These are phyloP conservation scores for Dicranocentrus wangi DNA, from an alignment of 2,888 invertebrate species.

Conservation along the genomic window DNA sequence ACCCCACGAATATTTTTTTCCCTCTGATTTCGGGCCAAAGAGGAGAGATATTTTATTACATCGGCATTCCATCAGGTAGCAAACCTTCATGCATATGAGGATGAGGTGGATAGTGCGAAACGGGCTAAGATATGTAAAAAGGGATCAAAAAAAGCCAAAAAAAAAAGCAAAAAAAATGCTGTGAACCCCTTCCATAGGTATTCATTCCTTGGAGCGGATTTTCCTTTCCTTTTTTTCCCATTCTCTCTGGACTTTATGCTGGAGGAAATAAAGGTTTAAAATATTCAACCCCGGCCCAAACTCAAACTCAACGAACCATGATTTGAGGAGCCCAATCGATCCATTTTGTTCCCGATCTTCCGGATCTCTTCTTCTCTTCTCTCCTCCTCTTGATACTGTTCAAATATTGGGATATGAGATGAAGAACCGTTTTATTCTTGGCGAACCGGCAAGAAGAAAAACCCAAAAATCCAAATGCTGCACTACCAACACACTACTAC, in stretches of 20 bases:
- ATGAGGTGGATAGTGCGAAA: too few species aligned
- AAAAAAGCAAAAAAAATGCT: too few species aligned
- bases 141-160: neutral
- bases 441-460: too few species aligned
- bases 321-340: conserved; percentile 57
- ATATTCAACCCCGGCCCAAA: conserved; percentile 55
- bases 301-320: conserved; percentile 54
- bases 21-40: too few species aligned
- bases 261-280: conserved; percentile 56
- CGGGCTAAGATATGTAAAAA: too few species aligned
- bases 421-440: conserved; percentile 5
- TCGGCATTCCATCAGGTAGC: conserved; percentile 51
- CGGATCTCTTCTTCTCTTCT: too few species aligned
- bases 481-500: too few species aligned
- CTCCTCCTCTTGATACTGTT: conserved; percentile 57
- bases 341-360: conserved; percentile 48
- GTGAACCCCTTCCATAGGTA: too few species aligned
- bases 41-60: conserved; percentile 33
- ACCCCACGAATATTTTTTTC: too few species aligned
- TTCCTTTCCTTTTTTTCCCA: conserved; percentile 3
- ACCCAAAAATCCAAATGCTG: too few species aligned
- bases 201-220: neutral
- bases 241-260: conserved; percentile 15
- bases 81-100: neutral
- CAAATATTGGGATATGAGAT: conserved; percentile 50